Conservation (phyloP, 1,140 invertebrate species). For the Drosophila kanapiae region DNA sequence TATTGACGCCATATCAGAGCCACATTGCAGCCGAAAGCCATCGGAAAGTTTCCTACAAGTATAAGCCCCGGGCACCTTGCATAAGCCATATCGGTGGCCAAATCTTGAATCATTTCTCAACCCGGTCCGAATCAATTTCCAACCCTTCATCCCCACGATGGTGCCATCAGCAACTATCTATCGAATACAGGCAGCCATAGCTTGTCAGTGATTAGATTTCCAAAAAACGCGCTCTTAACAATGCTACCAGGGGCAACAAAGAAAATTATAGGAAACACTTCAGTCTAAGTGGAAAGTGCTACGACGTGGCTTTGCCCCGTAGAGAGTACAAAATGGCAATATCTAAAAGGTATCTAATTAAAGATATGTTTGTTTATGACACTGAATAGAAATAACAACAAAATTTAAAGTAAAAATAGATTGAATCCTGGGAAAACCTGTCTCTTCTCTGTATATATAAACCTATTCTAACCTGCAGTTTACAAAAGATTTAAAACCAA, state of each 20-base stretch:
- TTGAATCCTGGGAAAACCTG: no score
- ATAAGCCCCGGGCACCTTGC: conserved; percentile 26
- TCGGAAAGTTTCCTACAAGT: conserved; percentile 25
- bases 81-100: conserved; percentile 53
- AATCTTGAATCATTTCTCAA: conserved; percentile 63
- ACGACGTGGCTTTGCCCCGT: conserved; percentile 13
- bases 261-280: conserved; percentile 35
- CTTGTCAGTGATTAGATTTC: conserved; percentile 82
- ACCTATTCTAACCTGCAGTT: no score
- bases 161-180: conserved; percentile 81
- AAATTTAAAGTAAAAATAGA: no score
- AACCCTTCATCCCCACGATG: conserved; percentile 28
- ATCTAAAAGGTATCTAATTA: background rate
- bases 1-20: conserved; percentile 14
- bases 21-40: conserved; percentile 17
- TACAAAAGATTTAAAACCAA: no score
- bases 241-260: conserved; percentile 49
- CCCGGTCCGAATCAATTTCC: conserved; percentile 46
- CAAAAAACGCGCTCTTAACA: conserved; percentile 42
- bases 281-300: background rate
- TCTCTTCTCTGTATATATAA: no score
- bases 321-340: background rate
- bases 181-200: conserved; percentile 82
- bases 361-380: no score
- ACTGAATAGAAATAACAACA: no score